Evolutionary conservation across 2,113 vertebrate genomes (phyloP).

Genomic region (pig (Sus scrofa)): T2T-Sscrofa CM000824.6:227769001-227769500

Average conservation of each 20-base stretch:
- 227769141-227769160: fast-evolving
- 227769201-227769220: too few relatives aligned
- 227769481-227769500: neutral
- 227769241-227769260: neutral
- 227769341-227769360: neutral
- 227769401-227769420: neutral
- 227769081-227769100: neutral
- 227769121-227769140: fast-evolving
- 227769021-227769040: neutral
- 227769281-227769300: neutral
- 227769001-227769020: too few relatives aligned
- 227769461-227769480: neutral
- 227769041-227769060: neutral
- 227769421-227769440: neutral
- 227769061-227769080: neutral
- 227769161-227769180: fast-evolving
- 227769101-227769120: neutral
- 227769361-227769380: neutral
- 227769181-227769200: neutral
- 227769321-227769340: neutral
- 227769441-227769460: too few relatives aligned
- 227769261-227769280: neutral
- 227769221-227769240: neutral
- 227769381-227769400: neutral
- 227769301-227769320: neutral